phyloP scores from a whole-genome alignment of 2,113 vertebrate species.

The Microtus pennsylvanicus region DNA sequence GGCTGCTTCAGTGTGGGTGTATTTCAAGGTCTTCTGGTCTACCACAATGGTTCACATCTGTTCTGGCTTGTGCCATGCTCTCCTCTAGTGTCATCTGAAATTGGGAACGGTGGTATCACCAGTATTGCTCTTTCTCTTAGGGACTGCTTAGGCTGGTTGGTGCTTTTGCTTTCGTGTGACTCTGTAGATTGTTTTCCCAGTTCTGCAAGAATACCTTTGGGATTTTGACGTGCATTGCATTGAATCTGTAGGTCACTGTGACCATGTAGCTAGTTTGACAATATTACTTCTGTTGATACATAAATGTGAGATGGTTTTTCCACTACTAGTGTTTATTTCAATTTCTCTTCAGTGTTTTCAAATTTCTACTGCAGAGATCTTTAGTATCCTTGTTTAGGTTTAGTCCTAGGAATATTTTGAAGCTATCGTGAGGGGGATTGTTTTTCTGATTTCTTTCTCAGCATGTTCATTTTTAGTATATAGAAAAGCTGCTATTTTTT shows the following conservation, averaged over 20 bases:
- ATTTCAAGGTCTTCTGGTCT: neutral
- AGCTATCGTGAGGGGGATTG: neutral
- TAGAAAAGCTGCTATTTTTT: neutral
- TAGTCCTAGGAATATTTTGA: slow-evolving; percentile 1
- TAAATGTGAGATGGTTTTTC: neutral
- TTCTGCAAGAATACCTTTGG: neutral
- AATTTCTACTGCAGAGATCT: neutral
- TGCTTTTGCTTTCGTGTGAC: neutral
- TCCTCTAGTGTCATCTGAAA: neutral
- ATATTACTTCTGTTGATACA: neutral
- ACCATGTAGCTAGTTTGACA: neutral
- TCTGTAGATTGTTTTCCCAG: neutral
- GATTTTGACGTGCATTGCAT: neutral
- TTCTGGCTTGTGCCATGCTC: neutral
- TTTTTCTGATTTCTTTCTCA: neutral
- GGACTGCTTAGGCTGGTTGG: neutral
- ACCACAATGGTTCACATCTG: neutral
- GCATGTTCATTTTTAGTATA: neutral
- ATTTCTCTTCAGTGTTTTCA: neutral
- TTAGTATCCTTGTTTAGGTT: neutral
- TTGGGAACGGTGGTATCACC: neutral
- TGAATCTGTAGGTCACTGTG: neutral
- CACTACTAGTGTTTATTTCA: neutral
- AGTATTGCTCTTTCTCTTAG: neutral
- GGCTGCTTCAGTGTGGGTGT: neutral